phyloP scores from a whole-genome alignment of 2,797 vertebrate species.

The Gorsachius magnificus region DNA sequence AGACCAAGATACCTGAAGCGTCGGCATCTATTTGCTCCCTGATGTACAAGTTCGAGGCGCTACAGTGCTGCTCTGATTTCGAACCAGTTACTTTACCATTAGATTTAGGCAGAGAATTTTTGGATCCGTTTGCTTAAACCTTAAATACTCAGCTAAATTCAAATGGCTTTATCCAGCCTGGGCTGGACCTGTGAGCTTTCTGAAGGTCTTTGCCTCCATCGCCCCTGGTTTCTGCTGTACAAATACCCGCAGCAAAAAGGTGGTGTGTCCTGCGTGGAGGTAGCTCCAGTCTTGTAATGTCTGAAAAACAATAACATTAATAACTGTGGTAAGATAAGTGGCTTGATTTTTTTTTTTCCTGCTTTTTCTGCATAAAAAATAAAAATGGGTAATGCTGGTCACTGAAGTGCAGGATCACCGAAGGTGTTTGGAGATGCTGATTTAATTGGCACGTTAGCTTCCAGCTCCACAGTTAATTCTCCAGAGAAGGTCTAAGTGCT shows the following conservation, averaged over 20 bases:
- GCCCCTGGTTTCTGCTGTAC: neutral
- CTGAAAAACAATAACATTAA: neutral
- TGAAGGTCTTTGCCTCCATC: neutral
- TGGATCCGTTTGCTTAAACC: neutral
- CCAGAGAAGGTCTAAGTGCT: neutral
- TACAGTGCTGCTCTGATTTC: neutral
- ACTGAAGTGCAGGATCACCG: neutral
- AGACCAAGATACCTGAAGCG: neutral
- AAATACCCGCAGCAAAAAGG: neutral
- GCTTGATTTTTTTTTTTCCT: neutral
- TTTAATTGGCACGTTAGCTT: neutral
- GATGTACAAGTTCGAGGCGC: neutral
- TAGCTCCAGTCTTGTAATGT: neutral
- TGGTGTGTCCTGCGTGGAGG: no score
- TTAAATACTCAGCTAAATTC: neutral
- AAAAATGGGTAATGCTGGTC: neutral
- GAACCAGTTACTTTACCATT: rapidly evolving
- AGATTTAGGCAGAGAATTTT: neutral
- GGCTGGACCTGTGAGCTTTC: neutral
- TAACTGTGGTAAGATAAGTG: neutral
- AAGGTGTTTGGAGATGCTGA: neutral
- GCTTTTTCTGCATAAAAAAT: neutral
- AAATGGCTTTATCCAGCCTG: neutral
- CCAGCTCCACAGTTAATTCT: neutral
- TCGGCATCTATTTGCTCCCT: neutral